Conservation (phyloP, 2,113 vertebrate genomes). For the Scortum barcoo region DNA sequence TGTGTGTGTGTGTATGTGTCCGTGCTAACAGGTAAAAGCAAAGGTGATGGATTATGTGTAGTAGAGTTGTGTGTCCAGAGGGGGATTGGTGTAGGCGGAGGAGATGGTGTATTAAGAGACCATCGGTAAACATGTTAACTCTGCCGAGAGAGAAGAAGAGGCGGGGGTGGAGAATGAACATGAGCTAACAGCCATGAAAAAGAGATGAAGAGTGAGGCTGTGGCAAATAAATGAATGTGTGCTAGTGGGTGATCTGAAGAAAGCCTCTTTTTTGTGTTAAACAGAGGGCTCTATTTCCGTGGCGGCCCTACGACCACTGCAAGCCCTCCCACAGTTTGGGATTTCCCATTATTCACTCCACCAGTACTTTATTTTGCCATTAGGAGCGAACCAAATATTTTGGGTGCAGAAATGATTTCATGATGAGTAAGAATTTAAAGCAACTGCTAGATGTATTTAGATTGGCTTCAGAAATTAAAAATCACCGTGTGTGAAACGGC, state of each 20-base stretch:
- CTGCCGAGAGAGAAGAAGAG: conserved; percentile 16
- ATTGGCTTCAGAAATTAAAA: no score
- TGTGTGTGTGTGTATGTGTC: conserved; percentile 10
- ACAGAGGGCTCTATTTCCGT: no score
- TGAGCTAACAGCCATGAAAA: not conserved
- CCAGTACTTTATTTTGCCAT: no score
- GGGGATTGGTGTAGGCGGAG: conserved; percentile 21
- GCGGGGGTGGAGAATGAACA: not conserved
- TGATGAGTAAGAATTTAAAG: no score
- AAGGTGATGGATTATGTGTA: conserved; percentile 48
- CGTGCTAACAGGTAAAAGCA: conserved; percentile 38
- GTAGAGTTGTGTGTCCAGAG: conserved; percentile 1
- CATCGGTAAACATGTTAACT: conserved; percentile 31
- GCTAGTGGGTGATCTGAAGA: no score
- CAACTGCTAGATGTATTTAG: not conserved
- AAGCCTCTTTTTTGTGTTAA: no score
- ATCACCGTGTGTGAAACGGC: not conserved
- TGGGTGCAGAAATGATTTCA: no score
- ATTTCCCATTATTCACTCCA: no score
- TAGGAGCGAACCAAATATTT: no score
- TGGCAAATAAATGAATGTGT: not conserved
- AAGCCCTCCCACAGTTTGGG: no score
- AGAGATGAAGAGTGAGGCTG: conserved; percentile 14
- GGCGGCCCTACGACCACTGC: no score
- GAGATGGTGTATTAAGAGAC: conserved; percentile 49